phyloP scores from a whole-genome alignment of 1,140 invertebrate genomes.

The Hycleus cichorii region DNA sequence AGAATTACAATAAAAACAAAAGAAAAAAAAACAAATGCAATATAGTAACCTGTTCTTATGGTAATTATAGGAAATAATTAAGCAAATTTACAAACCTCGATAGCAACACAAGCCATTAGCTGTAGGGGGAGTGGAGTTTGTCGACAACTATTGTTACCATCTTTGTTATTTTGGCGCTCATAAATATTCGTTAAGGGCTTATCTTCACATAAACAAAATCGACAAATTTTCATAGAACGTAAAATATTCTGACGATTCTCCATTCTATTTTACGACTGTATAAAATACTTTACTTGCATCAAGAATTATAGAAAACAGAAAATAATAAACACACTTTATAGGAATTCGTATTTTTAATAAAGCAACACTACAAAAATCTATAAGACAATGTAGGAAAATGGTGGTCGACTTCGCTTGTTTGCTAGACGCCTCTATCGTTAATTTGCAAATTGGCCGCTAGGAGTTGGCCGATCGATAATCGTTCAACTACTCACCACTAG shows the following conservation, averaged over 20 bases:
- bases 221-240: constrained; percentile 55
- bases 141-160: constrained; percentile 36
- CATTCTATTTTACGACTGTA: neutral
- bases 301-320: too few species aligned
- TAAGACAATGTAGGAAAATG: constrained; percentile 3
- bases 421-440: too few species aligned
- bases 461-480: too few species aligned
- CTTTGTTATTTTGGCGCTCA: constrained; percentile 44
- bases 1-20: neutral
- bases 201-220: constrained; percentile 60
- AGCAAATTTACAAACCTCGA: constrained; percentile 52
- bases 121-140: constrained; percentile 59
- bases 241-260: constrained; percentile 49
- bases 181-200: constrained; percentile 57
- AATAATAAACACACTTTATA: too few species aligned
- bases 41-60: neutral
- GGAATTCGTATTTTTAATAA: too few species aligned
- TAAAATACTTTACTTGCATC: too few species aligned
- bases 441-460: too few species aligned
- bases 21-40: neutral
- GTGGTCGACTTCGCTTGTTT: constrained; percentile 9
- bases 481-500: too few species aligned
- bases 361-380: neutral
- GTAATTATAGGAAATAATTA: constrained; percentile 9
- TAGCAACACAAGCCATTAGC: constrained; percentile 65